A percentile compares a stretch with the other conserved stretches of the same genome.
These are phyloP conservation scores for Ophthalmolycus amberensis DNA, from an alignment of 2,113 vertebrate genomes.

Conservation along the genomic window DNA sequence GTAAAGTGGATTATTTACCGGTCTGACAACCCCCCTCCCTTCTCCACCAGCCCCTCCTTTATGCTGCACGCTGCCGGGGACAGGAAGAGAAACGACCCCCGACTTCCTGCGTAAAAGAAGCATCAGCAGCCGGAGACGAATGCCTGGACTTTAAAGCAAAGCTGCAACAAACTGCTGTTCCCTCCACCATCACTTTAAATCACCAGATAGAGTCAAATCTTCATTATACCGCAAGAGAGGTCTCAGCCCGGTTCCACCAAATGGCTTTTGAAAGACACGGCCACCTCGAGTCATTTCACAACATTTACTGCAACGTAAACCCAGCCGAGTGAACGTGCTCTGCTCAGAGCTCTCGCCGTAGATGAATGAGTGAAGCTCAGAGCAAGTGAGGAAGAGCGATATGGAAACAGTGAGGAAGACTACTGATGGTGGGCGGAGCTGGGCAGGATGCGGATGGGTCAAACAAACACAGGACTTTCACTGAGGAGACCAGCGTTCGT, in stretches of 20 bases:
- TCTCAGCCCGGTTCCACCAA: no score
- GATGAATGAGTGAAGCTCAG: no score
- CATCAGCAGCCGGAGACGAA: constrained; percentile 21
- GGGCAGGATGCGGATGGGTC: neutral
- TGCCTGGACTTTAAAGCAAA: constrained; percentile 23
- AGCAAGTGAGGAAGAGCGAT: no score
- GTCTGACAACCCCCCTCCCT: constrained; percentile 33
- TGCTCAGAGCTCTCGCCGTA: no score
- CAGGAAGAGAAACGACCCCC: constrained; percentile 53
- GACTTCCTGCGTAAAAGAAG: constrained; percentile 32
- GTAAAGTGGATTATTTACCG: constrained; percentile 71
- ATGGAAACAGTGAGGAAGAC: no score
- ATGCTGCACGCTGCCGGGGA: constrained; percentile 4
- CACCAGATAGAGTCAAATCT: neutral
- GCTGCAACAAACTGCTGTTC: neutral
- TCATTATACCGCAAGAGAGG: neutral
- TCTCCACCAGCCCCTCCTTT: neutral
- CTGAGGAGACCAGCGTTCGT: neutral
- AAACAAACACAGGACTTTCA: neutral
- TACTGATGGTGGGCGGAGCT: no score
- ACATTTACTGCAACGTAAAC: neutral
- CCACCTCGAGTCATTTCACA: neutral
- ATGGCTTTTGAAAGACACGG: neutral
- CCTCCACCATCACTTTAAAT: neutral
- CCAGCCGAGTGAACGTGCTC: no score